Percentiles rank a stretch among this genome's conserved stretches.
Conservation (phyloP, 1,140 invertebrate species). For the Penaeus chinensis region DNA sequence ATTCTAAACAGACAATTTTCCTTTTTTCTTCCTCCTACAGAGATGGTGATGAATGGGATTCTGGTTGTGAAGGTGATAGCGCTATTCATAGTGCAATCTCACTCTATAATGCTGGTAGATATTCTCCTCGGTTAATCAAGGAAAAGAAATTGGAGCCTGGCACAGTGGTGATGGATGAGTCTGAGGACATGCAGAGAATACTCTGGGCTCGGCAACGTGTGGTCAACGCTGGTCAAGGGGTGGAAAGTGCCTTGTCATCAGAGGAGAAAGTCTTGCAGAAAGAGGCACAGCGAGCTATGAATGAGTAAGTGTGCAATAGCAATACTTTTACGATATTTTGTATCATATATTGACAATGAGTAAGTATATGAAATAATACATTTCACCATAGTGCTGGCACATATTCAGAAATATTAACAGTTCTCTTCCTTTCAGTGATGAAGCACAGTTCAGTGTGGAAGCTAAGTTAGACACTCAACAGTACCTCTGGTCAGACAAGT, state of each 20-base stretch:
- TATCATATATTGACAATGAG: neutral
- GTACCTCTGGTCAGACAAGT: slow-evolving; percentile 98
- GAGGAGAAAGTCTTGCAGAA: slow-evolving; percentile 74
- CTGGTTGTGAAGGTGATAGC: slow-evolving; percentile 65
- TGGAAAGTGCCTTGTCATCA: slow-evolving; percentile 77
- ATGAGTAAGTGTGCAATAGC: slow-evolving; percentile 66
- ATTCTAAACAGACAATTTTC: neutral
- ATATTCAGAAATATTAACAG: neutral
- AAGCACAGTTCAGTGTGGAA: slow-evolving; percentile 94
- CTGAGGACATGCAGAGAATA: slow-evolving; percentile 82
- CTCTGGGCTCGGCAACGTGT: slow-evolving; percentile 78
- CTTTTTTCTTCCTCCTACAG: slow-evolving; percentile 66
- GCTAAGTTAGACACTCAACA: slow-evolving; percentile 85
- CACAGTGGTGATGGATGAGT: slow-evolving; percentile 82
- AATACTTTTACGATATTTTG: neutral
- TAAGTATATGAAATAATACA: neutral
- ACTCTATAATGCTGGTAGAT: slow-evolving; percentile 83
- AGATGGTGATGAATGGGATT: slow-evolving; percentile 62
- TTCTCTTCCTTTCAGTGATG: slow-evolving; percentile 73
- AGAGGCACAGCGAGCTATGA: slow-evolving; percentile 91
- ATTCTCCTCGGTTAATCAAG: slow-evolving; percentile 83
- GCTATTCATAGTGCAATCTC: slow-evolving; percentile 70
- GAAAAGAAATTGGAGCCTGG: slow-evolving; percentile 82
- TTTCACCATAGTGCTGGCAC: neutral
- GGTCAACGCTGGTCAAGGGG: slow-evolving; percentile 81